Conservation (phyloP, 2,888 invertebrate genomes). For the Antitype chi region DNA sequence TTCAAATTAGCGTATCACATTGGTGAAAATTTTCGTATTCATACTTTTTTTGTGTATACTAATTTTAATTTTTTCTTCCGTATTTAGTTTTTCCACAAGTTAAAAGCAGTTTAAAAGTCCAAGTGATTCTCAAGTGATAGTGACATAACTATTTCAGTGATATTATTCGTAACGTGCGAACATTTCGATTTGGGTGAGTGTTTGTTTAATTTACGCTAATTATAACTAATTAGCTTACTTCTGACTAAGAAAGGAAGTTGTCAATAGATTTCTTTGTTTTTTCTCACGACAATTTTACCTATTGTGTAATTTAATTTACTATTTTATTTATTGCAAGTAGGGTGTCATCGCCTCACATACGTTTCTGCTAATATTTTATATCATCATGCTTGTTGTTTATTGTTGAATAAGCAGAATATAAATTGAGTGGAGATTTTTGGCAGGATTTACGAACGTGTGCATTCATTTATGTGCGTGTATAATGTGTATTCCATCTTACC, state of each 20-base stretch:
- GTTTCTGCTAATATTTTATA: neutral
- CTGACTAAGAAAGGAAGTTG: slow-evolving; percentile 55
- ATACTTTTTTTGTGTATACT: slow-evolving; percentile 29
- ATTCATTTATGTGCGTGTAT: too few relatives aligned
- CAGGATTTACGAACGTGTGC: neutral
- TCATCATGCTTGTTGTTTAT: neutral
- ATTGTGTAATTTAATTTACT: slow-evolving; percentile 51
- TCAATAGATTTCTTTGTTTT: slow-evolving; percentile 60
- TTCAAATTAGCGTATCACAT: slow-evolving; percentile 23
- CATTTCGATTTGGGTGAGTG: slow-evolving; percentile 76
- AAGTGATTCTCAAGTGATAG: slow-evolving; percentile 67
- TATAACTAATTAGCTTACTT: slow-evolving; percentile 59
- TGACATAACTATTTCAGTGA: slow-evolving; percentile 74
- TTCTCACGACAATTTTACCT: slow-evolving; percentile 59
- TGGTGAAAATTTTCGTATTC: slow-evolving; percentile 6
- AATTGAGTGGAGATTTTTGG: slow-evolving; percentile 9
- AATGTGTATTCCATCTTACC: too few relatives aligned
- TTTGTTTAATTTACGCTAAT: slow-evolving; percentile 62
- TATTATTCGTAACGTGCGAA: slow-evolving; percentile 74
- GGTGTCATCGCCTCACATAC: slow-evolving; percentile 18
- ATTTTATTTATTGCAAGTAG: slow-evolving; percentile 28
- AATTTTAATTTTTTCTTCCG: slow-evolving; percentile 46
- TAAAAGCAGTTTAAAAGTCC: slow-evolving; percentile 74
- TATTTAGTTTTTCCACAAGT: slow-evolving; percentile 55
- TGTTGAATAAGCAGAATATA: neutral